Evolutionary conservation across 2,113 vertebrate species (phyloP).

Genomic region (Galbula dea): DNA sequence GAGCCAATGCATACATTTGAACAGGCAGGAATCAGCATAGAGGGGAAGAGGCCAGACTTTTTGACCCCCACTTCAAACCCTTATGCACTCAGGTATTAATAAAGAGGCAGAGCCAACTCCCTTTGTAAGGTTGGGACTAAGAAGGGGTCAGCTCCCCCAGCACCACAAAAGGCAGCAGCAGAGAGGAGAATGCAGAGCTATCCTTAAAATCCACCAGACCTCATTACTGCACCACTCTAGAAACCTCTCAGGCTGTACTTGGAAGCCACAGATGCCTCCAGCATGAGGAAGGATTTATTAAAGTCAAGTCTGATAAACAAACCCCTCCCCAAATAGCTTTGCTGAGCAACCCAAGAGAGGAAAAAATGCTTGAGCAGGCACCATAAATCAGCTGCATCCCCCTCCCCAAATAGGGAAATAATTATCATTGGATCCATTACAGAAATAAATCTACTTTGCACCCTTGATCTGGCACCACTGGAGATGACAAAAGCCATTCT

Average conservation of each 20-base stretch:
- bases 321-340: background rate
- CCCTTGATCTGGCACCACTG: slow-evolving; percentile 41
- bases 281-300: background rate
- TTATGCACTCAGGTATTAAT: no score
- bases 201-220: background rate
- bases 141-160: background rate
- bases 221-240: background rate
- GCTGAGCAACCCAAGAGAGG: background rate
- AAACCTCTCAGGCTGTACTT: background rate
- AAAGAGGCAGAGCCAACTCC: background rate
- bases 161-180: background rate
- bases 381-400: slow-evolving; percentile 32
- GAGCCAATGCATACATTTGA: background rate
- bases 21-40: background rate
- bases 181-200: background rate
- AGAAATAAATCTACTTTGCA: slow-evolving; percentile 61
- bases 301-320: background rate
- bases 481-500: slow-evolving; percentile 61
- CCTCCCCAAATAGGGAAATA: slow-evolving; percentile 51
- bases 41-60: background rate
- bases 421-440: slow-evolving; percentile 59
- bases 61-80: background rate
- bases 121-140: background rate
- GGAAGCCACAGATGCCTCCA: background rate
- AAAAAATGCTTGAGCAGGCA: background rate